phyloP scores from a whole-genome alignment of 2,113 vertebrate genomes.

The Stomatorhinus ivindoensis region DNA sequence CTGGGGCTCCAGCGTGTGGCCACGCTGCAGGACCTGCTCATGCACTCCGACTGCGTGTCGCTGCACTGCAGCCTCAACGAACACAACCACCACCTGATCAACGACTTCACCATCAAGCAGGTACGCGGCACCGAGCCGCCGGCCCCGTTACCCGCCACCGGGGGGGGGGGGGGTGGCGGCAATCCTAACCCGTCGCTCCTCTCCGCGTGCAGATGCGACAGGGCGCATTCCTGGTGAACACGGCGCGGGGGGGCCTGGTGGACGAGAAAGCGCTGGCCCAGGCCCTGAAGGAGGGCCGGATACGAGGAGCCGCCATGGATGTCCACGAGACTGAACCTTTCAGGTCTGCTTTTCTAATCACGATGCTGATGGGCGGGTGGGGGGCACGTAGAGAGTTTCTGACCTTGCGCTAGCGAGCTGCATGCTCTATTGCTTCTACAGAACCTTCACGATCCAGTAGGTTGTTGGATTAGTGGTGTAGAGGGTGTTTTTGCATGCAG shows the following conservation, averaged over 20 bases:
- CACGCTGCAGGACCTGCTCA: slow-evolving; percentile 72
- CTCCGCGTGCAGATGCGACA: slow-evolving; percentile 65
- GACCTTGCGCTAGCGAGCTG: background rate
- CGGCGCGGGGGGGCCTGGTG: slow-evolving; percentile 68
- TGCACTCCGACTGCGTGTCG: slow-evolving; percentile 74
- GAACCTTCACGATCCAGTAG: background rate
- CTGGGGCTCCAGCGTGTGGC: slow-evolving; percentile 70
- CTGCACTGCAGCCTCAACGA: slow-evolving; percentile 75
- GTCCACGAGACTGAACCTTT: slow-evolving; percentile 72
- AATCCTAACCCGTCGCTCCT: background rate
- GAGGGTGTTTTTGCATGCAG: background rate
- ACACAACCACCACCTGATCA: slow-evolving; percentile 79
- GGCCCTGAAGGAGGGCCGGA: slow-evolving; percentile 71
- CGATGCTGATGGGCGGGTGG: background rate
- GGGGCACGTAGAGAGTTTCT: background rate
- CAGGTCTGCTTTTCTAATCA: slow-evolving; percentile 63
- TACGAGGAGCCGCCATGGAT: slow-evolving; percentile 68
- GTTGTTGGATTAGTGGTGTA: background rate
- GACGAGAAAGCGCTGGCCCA: slow-evolving; percentile 73
- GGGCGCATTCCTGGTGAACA: slow-evolving; percentile 72
- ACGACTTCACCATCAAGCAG: slow-evolving; percentile 81
- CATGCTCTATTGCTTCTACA: background rate
- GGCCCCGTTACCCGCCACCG: background rate
- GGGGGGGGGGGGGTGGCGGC: background rate
- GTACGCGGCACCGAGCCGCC: slow-evolving; percentile 30